These are phyloP conservation scores for Andrena minutula DNA, from an alignment of 2,888 invertebrate species.

Conservation along the genomic window DNA sequence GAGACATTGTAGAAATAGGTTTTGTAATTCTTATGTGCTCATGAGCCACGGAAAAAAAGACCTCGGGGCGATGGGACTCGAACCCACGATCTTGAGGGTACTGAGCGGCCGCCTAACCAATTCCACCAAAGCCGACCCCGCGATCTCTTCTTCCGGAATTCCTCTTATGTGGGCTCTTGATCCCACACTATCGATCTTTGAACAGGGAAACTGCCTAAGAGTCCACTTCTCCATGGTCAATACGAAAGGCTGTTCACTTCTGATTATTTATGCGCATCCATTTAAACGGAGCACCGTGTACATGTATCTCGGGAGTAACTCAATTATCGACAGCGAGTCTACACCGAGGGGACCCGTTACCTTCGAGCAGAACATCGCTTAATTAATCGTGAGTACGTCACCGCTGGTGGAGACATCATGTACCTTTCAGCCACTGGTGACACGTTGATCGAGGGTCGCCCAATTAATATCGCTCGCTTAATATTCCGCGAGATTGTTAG, in stretches of 20 bases:
- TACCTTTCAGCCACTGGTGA: not conserved
- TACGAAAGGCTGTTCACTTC: not conserved
- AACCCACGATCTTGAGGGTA: too few relatives aligned
- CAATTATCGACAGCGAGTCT: constrained; percentile 45
- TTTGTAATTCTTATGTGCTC: too few relatives aligned
- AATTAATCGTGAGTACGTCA: constrained; percentile 45
- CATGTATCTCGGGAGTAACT: constrained; percentile 47
- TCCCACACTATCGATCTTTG: not conserved
- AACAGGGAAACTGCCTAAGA: not conserved
- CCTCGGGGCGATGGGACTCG: too few relatives aligned
- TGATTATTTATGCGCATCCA: too few relatives aligned
- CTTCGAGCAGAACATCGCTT: constrained; percentile 46
- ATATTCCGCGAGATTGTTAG: not conserved
- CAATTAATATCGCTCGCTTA: not conserved
- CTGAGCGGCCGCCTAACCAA: too few relatives aligned
- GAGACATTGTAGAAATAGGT: too few relatives aligned
- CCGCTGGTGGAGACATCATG: not conserved
- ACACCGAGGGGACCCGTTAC: constrained; percentile 8
- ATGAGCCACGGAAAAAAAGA: too few relatives aligned
- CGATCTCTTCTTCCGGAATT: too few relatives aligned
- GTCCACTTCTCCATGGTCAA: not conserved
- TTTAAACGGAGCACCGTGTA: constrained; percentile 3
- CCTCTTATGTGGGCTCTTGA: not conserved
- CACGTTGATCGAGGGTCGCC: constrained; percentile 6
- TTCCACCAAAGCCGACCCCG: too few relatives aligned